These are phyloP conservation scores for Bungarus multicinctus DNA, from an alignment of 2,113 vertebrate genomes.

Conservation along the genomic window DNA sequence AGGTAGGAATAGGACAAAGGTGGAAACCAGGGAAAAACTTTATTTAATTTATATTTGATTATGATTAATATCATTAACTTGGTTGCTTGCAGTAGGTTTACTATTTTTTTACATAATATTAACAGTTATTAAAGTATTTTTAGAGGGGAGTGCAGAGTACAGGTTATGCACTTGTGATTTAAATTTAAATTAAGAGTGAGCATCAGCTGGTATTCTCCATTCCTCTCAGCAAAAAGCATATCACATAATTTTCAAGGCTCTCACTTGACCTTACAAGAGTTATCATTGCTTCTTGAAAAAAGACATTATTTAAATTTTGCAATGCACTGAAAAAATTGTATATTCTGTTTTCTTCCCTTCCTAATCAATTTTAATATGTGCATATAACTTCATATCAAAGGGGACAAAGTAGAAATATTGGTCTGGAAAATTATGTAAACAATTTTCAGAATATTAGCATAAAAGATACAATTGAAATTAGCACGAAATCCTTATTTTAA, in stretches of 20 bases:
- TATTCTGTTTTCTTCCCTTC: neutral
- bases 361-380: neutral
- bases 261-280: neutral
- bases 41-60: neutral
- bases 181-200: neutral
- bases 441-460: conserved; percentile 24
- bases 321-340: neutral
- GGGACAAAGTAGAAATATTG: conserved; percentile 8
- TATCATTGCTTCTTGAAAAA: neutral
- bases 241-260: neutral
- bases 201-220: neutral
- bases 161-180: neutral
- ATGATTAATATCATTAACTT: neutral
- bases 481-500: conserved; percentile 40
- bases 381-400: neutral
- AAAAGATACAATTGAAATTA: conserved; percentile 51
- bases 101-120: neutral
- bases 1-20: neutral
- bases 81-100: neutral
- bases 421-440: neutral
- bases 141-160: neutral
- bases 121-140: neutral
- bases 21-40: neutral
- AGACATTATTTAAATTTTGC: neutral
- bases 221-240: neutral